These are phyloP conservation scores for Pogonomyrmex californicus DNA, from an alignment of 1,140 invertebrate genomes.

Conservation along the genomic window DNA sequence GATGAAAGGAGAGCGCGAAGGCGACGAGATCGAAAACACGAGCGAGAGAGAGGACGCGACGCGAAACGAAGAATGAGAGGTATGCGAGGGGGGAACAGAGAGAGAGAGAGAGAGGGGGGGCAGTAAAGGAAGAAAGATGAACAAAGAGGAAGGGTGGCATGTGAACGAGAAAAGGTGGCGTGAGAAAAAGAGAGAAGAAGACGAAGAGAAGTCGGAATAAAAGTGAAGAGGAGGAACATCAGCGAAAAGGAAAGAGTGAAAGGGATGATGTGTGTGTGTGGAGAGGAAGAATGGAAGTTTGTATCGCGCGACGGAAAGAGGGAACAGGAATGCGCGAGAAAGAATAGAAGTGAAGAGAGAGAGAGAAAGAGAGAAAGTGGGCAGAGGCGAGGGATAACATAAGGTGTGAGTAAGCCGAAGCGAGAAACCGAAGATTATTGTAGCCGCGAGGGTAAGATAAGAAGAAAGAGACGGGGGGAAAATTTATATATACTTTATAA, in stretches of 20 bases:
- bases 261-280: conserved; percentile 5
- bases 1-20: conserved; percentile 59
- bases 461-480: neutral
- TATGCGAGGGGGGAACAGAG: conserved; percentile 53
- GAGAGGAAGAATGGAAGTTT: conserved; percentile 41
- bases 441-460: conserved; percentile 18
- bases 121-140: conserved; percentile 30
- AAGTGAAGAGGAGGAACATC: conserved; percentile 10
- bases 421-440: conserved; percentile 65
- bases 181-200: conserved; percentile 18
- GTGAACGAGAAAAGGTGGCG: conserved; percentile 23
- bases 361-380: conserved; percentile 32
- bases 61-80: conserved; percentile 39
- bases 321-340: conserved; percentile 49
- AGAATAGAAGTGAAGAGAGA: conserved; percentile 31
- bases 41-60: conserved; percentile 62
- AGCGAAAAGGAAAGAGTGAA: conserved; percentile 2
- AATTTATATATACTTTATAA: conserved; percentile 28
- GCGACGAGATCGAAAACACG: conserved; percentile 67
- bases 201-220: conserved; percentile 36
- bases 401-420: conserved; percentile 46
- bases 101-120: conserved; percentile 30
- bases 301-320: conserved; percentile 40
- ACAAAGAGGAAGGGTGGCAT: conserved; percentile 31
- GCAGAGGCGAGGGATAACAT: conserved; percentile 66